Evolutionary conservation across 1,140 invertebrate genomes (phyloP), one percentile per base, ranked within the genome.

Genomic region (Tetragnatha versicolor): DNA sequence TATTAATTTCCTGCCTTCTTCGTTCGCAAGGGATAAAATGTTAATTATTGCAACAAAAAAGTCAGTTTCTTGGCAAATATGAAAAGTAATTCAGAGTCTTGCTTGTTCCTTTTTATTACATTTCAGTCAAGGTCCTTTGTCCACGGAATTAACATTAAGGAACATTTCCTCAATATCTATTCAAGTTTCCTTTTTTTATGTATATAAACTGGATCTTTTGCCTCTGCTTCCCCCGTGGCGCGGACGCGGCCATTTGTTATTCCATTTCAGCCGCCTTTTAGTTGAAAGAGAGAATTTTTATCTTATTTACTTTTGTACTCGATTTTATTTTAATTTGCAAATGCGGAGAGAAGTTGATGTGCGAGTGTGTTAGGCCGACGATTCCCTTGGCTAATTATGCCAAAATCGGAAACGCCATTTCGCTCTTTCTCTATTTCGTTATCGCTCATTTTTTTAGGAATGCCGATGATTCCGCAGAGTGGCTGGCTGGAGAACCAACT

Each of bases 11-110:
- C 61, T 22, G 20, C 37, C 22, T 1, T n/a, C n/a, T 14, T 27
- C 12, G 45, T 65, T 65, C 61, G 27, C 27, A 12, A 33, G 61
- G 7, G 37, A 25, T 17, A n/a, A 65, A 22, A 42, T 65, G 22
- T 42, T 65, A 65, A 65, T 65, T 65, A 65, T 29, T 9, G 22
- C 22, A 63, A 63, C 33, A 53, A 12, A 65, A 65, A 22, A 25
- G 39, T 6, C 9, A 22, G 20, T 39, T 20, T 1, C 58, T 39
- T 22, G 9, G 27, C n/a, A 37, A 65, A 27, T 27, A 45, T 45
- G 61, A 45, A 65, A 42, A 45, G 27, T 14, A 14, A 5, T 42
- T 3, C 61, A 6, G 2, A 17, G n/a, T 25, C 6, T 25, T 25
- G 3, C 14, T 37, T 61, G 33, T 63, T 25, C n/a, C 5, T 29